Conservation (phyloP, 2,888 invertebrate species). For the Abscondita cerata region DNA sequence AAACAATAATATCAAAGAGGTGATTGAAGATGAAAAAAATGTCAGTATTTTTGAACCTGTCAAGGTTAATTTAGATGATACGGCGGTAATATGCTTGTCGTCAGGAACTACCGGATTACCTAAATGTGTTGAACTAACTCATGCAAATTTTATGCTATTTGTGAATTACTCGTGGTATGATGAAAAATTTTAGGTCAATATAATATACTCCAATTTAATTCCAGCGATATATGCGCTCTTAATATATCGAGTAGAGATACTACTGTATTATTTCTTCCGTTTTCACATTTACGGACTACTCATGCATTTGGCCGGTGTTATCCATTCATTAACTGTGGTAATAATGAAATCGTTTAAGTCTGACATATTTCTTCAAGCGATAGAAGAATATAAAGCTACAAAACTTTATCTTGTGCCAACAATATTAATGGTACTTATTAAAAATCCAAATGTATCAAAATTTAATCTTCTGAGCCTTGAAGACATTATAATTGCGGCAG, state of each 20-base stretch:
- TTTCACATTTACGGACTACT: constrained; percentile 45
- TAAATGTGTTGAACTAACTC: neutral
- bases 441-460: constrained; percentile 74
- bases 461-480: constrained; percentile 73
- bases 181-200: too few relatives aligned
- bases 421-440: constrained; percentile 78
- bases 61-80: neutral
- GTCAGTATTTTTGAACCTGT: neutral
- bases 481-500: constrained; percentile 75
- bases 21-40: too few relatives aligned
- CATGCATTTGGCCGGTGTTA: neutral
- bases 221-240: neutral
- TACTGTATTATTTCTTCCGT: constrained; percentile 57
- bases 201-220: constrained; percentile 21
- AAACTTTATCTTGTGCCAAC: constrained; percentile 37
- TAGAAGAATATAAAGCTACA: constrained; percentile 45
- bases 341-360: constrained; percentile 44
- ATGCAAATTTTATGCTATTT: neutral
- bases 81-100: neutral
- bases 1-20: neutral
- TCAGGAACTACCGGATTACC: neutral
- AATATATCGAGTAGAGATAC: neutral
- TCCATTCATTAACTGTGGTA: constrained; percentile 23
- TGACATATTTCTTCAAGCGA: constrained; percentile 40
- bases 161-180: neutral